These are phyloP conservation scores for Carcina quercana DNA, from an alignment of 2,888 invertebrate genomes.

Conservation along the genomic window DNA sequence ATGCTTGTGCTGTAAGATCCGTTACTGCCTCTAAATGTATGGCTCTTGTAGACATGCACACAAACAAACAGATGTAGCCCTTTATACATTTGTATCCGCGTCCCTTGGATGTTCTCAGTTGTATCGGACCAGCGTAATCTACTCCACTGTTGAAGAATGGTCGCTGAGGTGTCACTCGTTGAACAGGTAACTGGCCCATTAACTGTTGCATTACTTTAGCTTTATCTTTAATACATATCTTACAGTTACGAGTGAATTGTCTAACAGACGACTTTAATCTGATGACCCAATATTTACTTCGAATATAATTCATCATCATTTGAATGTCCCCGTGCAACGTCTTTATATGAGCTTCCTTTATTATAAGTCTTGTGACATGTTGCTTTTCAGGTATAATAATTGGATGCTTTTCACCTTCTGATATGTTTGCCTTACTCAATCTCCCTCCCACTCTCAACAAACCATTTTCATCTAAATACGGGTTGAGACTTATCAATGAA, in stretches of 20 bases:
- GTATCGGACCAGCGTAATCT: constrained; percentile 18
- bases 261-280: constrained; percentile 7
- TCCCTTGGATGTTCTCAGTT: constrained; percentile 11
- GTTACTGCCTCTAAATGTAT: constrained; percentile 26
- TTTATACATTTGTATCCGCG: constrained; percentile 13
- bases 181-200: constrained; percentile 17
- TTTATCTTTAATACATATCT: constrained; percentile 11
- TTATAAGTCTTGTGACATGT: constrained; percentile 10
- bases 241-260: constrained; percentile 8
- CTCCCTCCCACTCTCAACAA: constrained; percentile 1
- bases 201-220: constrained; percentile 3
- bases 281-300: constrained; percentile 13
- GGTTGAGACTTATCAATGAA: background rate
- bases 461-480: background rate
- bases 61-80: constrained; percentile 11
- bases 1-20: constrained; percentile 22
- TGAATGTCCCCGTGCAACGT: constrained; percentile 19
- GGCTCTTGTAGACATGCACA: constrained; percentile 20
- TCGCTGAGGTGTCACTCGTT: constrained; percentile 10
- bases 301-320: constrained; percentile 14
- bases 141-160: constrained; percentile 16
- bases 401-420: constrained; percentile 10
- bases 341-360: constrained; percentile 14
- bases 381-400: constrained; percentile 10
- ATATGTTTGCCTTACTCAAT: background rate